A percentile compares a stretch with the other conserved stretches of the same genome.
These are phyloP conservation scores for Ellobius talpinus DNA, from an alignment of 2,113 vertebrate species.

Conservation along the genomic window DNA sequence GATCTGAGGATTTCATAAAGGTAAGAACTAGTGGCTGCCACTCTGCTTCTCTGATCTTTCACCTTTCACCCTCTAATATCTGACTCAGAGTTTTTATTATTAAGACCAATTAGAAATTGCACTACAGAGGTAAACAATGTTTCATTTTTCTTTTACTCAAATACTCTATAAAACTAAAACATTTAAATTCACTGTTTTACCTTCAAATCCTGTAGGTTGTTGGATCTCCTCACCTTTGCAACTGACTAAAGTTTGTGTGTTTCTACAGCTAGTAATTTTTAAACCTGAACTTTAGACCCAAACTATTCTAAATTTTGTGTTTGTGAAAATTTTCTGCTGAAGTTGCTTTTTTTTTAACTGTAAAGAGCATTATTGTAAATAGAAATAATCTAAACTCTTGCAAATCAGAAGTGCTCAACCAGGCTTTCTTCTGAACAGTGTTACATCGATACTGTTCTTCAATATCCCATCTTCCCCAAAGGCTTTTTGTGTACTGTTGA, in stretches of 20 bases:
- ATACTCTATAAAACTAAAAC: background rate
- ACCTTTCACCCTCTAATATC: too few species aligned
- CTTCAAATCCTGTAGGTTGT: background rate
- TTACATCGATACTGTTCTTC: background rate
- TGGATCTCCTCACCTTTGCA: background rate
- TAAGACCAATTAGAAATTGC: too few species aligned
- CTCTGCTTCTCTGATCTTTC: too few species aligned
- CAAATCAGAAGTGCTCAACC: background rate
- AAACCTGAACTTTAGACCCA: background rate
- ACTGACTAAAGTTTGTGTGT: background rate
- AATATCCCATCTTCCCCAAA: background rate
- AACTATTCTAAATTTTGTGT: background rate
- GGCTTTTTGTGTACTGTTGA: background rate
- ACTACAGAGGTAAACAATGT: background rate
- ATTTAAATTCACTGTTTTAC: background rate
- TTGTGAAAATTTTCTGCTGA: background rate
- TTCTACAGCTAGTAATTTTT: background rate
- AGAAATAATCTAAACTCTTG: background rate
- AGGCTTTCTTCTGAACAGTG: background rate
- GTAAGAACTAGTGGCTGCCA: too few species aligned
- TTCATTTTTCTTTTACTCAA: slow-evolving; percentile 27
- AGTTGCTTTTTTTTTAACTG: background rate
- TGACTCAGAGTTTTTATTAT: too few species aligned
- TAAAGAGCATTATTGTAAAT: background rate
- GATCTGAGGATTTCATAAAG: too few species aligned